Base-by-base conservation (phyloP, 1,140 invertebrate species). In the Rhyzopertha dominica region DNA sequence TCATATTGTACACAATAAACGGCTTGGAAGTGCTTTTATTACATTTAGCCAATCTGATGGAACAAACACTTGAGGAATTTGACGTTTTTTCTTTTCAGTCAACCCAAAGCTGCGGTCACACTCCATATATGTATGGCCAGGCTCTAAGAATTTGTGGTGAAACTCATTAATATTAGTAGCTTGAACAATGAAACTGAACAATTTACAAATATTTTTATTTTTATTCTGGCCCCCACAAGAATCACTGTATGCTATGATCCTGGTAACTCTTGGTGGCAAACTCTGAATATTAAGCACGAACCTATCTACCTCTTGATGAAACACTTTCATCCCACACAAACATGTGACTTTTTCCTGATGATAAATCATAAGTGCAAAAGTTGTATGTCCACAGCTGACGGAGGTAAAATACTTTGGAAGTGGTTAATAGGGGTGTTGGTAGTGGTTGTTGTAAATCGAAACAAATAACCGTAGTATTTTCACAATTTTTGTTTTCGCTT, bases 151-250 rank as follows among this genome's bases (percentile, higher is more conserved):
- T 31, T 37, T 49, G 23, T 49, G 47, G 17, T 43, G 16, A 2
- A 49, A 38, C 31, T 38, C 37, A 35, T 32, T 7, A 12, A 54
- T 23, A 14, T 26, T 18, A n/a, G 49, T 44, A 14, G 20, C n/a
- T 26, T 51, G 31, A n/a, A 48, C 44, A 28, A 51, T 13, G 18
- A 39, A 54, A 24, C 44, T 43, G 18, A 51, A 51, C 9, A 54
- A 31, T 26, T 47, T 51, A 4, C 5, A 34, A 16, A 44, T 38
- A 38, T 51, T 51, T 44, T 48, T 47, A 24, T 51, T 54, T 39
- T 50, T 43, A 26, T 54, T 54, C 43, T 48, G 53, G 3, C 44
- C 43, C 10, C 47, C 52, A 32, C 43, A 51, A 1, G 47, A 46
- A 36, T 54, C 52, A 17, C 43, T 47, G 41, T 39, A 43, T 31